Conservation (phyloP, 2,113 vertebrate genomes). For the Chunga burmeisteri region DNA sequence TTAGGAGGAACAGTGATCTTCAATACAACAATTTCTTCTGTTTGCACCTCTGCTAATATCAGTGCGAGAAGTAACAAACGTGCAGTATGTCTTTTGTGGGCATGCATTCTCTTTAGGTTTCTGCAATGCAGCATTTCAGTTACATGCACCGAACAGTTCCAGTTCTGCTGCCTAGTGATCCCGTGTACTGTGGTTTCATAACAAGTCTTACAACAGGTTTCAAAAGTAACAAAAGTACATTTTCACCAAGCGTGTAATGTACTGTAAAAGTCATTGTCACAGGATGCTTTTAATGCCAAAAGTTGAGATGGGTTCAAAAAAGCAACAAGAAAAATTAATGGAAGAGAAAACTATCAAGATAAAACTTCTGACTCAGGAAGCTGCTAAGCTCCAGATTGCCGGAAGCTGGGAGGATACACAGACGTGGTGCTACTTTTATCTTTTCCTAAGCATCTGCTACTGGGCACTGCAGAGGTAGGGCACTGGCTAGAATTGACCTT, state of each 20-base stretch:
- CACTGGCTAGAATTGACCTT: not conserved
- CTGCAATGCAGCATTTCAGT: not conserved
- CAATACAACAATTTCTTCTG: not conserved
- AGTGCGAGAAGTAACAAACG: not conserved
- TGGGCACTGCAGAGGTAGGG: not conserved
- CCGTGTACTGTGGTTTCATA: not conserved
- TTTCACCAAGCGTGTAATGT: not conserved
- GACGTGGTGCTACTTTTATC: not conserved
- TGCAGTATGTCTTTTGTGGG: not conserved
- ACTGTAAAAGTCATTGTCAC: not conserved
- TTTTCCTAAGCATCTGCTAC: constrained; percentile 14
- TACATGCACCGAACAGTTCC: not conserved
- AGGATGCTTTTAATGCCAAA: constrained; percentile 31
- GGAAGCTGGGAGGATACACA: constrained; percentile 23
- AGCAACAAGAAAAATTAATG: constrained; percentile 45
- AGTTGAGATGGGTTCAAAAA: constrained; percentile 38
- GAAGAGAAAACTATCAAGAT: constrained; percentile 41
- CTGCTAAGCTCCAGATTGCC: not conserved
- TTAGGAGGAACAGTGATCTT: not conserved
- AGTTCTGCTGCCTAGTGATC: not conserved
- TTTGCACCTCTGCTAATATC: not conserved
- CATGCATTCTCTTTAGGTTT: not conserved
- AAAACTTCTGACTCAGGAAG: constrained; percentile 39
- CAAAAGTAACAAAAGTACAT: not conserved
- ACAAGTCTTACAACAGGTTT: not conserved